Base-by-base conservation (phyloP, 1,140 invertebrate genomes). In the Archegozetes longisetosus region DNA sequence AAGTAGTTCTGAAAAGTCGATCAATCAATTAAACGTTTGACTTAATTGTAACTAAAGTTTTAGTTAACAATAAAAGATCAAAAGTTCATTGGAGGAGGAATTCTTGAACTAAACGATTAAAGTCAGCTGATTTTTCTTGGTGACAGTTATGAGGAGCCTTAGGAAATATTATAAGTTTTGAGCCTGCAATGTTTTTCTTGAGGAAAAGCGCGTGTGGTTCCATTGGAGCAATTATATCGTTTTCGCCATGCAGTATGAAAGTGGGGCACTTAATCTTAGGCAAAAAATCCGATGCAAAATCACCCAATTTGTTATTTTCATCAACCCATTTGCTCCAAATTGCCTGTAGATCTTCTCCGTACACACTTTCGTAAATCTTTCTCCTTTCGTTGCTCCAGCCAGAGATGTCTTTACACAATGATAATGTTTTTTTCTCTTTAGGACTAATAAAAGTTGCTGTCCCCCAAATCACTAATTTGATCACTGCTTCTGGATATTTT, bases 161-260 rank as follows among this genome's bases (percentile, higher is more conserved):
- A 3, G 60, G 17, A 20, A 61, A 61, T n/a, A 55, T 61, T 13
- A 60, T 23, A 14, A 61, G n/a, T n/a, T 53, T 26, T 13, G 60
- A 40, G 48, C 32, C 24, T 1, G 50, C 1, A 2, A 61, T 12
- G 49, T 58, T 58, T 27, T 27, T 26, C 6, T 53, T 49, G 2
- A 58, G 6, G 40, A 50, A 47, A 12, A 14, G 17, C n/a, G 57
- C 57, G 25, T 58, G 57, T 17, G 57, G 57, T 28, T 58, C 57
- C 9, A 60, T 50, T 26, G 58, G 58, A 14, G 53, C 28, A 23
- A 53, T 32, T 20, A 59, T 60, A 32, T 60, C 60, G 32, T 61
- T 60, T 22, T 62, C 61, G 24, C 61, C 61, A 32, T 60, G 55
- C 40, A 62, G 47, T 22, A 62, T 26, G 2, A 62, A 46, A 17